Evolutionary conservation across 2,888 invertebrate genomes (phyloP), one percentile per base, ranked within the genome.

Genomic region (Tenthredo mesomela): DNA sequence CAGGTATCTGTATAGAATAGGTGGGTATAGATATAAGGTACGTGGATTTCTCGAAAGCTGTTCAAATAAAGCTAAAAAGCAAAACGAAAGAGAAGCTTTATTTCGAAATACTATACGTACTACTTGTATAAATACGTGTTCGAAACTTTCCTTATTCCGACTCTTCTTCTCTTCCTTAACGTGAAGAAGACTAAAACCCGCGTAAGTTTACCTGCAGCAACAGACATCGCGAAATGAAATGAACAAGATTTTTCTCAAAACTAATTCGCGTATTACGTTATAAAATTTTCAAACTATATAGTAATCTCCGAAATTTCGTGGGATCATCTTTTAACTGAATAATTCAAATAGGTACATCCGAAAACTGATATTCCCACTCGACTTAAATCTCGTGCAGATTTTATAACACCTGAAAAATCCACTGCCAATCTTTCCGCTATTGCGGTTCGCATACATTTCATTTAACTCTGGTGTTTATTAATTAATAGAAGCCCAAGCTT

Each of bases 391-490:
- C n/a, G 54, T 54, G 54, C 54, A 54, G n/a, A 54, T 54, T 54
- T n/a, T 1, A 54, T 61, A 25, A 61, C 61, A 12, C 25, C 61
- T 21, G 61, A 12, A 12, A 12, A 25, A 61, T 61, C 12, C 61
- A 25, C 21, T 61, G 61, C 25, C 61, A 25, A 61, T 73, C 71
- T 73, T 43, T 73, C 25, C 21, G 43, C n/a, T 43, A 73, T 73
- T 73, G 61, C 50, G 50, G 77, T 77, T 77, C 18, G 33, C 77
- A 29, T 33, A 67, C 77, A 77, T 80, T 80, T 80, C 61, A 58
- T 37, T 61, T n/a, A 21, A 78, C 58, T 37, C 58, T 12, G n/a
- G 61, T 80, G 58, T 80, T 80, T 80, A 80, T 80, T 80, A 80
- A 80, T 80, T 61, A 61, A 61, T 40, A 61, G 58, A 80, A 58